Evolutionary conservation across 2,797 vertebrate species (phyloP).

Genomic region (Anas bernieri): DNA sequence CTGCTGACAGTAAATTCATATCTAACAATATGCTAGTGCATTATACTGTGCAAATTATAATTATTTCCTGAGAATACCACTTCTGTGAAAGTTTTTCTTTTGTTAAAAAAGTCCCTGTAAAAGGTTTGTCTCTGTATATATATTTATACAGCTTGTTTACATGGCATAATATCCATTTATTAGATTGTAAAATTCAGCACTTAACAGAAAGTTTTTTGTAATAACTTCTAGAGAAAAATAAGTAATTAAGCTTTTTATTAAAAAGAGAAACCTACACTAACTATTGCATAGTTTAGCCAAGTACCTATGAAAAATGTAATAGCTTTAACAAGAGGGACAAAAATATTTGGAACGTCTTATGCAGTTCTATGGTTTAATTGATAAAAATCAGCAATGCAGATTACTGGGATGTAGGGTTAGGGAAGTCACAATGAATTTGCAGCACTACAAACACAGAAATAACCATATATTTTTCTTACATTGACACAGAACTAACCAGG

Average conservation of each 20-base stretch:
- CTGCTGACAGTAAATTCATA: slow-evolving; percentile 13
- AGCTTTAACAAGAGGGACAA: neutral
- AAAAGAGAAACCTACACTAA: neutral
- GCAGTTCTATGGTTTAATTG: neutral
- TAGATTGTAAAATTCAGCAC: neutral
- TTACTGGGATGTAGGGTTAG: neutral
- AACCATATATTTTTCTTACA: neutral
- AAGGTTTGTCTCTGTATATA: neutral
- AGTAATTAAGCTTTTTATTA: neutral
- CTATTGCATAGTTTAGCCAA: neutral
- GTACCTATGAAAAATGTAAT: neutral
- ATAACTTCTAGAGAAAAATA: neutral
- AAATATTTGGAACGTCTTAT: neutral
- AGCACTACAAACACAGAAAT: neutral
- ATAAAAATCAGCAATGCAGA: neutral
- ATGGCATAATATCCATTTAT: neutral
- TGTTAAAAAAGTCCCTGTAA: neutral
- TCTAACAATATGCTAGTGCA: neutral
- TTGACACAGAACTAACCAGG: neutral
- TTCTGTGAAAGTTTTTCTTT: slow-evolving; percentile 6
- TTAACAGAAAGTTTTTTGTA: slow-evolving; percentile 26
- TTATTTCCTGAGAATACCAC: slow-evolving; percentile 12
- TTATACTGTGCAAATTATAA: neutral
- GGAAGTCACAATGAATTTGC: neutral
- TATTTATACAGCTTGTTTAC: slow-evolving; percentile 50